Base-by-base conservation (phyloP, 2,797 vertebrate species). In the Chelon auratus region DNA sequence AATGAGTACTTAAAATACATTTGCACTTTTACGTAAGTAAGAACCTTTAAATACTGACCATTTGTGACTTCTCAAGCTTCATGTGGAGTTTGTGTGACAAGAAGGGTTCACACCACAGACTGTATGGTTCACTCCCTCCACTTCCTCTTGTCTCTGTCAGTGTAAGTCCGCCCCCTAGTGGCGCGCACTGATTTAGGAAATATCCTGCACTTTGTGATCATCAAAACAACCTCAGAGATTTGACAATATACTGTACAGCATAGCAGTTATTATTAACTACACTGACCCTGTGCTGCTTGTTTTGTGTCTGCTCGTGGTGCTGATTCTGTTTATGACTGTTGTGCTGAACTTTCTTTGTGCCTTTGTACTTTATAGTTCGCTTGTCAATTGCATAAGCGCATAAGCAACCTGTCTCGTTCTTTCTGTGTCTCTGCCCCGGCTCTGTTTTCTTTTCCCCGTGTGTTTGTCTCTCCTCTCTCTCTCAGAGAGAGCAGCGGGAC, bases 401-500 rank as follows among this genome's bases (percentile, higher is more conserved):
- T 63, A 57, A 82, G 79, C 62, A 80, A 63, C 55, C 63, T 87
- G 73, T 83, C 76, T 77, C 79, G 76, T 81, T 83, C 37, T 72
- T 53, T 71, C 68, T 84, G 81, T 77, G 63, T 84, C 26, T 75
- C 51, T 82, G 75, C 43, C 50, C 73, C 70, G 83, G 84, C 67
- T 69, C 50, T 71, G 37, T 67, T 72, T 62, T 69, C 24, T 80
- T 59, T 75, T 45, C 15, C 68, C 77, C 67, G 72, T 63, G 47
- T 89, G 71, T 89, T 59, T 75, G 48, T 83, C 61, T 82, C 50
- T 77, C 66, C 73, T 75, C 76, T 76, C 78, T 85, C 78, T 56
- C 53, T 92, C 91, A 97, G 96, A 97, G 92, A 94, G 96, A 83
- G 96, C 96, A 0, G 96, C 96, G 0, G 96, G 96, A 64, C 93